Conservation (phyloP, 1,140 invertebrate species). For the Aradophagus sp. region DNA sequence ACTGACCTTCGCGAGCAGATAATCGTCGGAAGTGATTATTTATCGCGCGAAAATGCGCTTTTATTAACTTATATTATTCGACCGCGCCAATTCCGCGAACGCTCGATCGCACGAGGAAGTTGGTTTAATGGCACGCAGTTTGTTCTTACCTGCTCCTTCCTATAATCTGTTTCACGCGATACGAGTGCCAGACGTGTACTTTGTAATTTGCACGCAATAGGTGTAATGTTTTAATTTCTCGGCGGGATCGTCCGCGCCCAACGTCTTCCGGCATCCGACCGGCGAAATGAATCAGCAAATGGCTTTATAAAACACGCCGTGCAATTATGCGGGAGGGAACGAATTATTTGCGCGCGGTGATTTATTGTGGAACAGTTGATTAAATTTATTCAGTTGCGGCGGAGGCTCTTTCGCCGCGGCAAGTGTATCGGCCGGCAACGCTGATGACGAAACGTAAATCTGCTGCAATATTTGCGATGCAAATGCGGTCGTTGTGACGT, state of each 20-base stretch:
- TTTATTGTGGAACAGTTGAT: too few species aligned
- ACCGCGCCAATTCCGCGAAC: slow-evolving; percentile 4
- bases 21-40: too few species aligned
- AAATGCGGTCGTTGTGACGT: too few species aligned
- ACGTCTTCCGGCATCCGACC: slow-evolving; percentile 33
- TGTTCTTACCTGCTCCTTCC: slow-evolving; percentile 20
- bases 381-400: background rate
- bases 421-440: too few species aligned
- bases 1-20: too few species aligned
- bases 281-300: slow-evolving; percentile 17
- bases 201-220: slow-evolving; percentile 51
- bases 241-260: slow-evolving; percentile 17
- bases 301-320: background rate
- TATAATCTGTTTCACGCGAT: slow-evolving; percentile 40
- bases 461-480: too few species aligned
- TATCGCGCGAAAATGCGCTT: too few species aligned
- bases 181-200: slow-evolving; percentile 19
- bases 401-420: too few species aligned
- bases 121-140: slow-evolving; percentile 10
- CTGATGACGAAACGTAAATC: too few species aligned
- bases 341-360: slow-evolving; percentile 7
- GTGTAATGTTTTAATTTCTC: slow-evolving; percentile 52
- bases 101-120: slow-evolving; percentile 11
- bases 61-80: slow-evolving; percentile 17
- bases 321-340: slow-evolving; percentile 8